Evolutionary conservation across 2,888 invertebrate genomes (phyloP), one percentile per base, ranked within the genome.

Genomic region (Liposcelis brunnea): DNA sequence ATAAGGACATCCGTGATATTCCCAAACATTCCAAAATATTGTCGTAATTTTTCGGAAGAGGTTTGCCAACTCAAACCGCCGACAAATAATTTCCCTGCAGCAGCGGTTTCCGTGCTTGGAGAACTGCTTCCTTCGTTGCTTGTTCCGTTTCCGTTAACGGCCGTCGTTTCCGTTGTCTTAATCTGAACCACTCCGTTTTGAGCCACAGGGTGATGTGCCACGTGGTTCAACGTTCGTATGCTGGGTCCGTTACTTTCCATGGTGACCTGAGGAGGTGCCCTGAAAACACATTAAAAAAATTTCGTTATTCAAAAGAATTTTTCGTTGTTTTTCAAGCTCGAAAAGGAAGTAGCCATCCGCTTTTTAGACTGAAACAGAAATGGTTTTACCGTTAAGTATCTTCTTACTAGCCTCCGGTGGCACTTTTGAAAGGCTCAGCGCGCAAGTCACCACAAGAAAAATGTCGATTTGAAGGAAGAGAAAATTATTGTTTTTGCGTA

Each of bases 31-130:
- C 84, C 82, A 55, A 90, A 90, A 65, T 90, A 90, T 57, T 89
- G 87, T 56, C 84, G 70, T n/a, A 90, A 74, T 63, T 87, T 90
- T 63, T 90, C 89, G 46, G 84, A 81, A 58, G 86, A 85, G 14
- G 90, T 90, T 67, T 89, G 87, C 89, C 89, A 90, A 62, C 87
- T 87, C 49, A 90, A 75, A 0, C 90, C 90, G 3, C 89, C 89
- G 42, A 89, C 89, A 58, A 89, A 89, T 43, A 89, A 74, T 64
- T 89, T 90, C 54, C 68, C 64, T 42, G 71, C 70, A 55, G 74
- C 69, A 54, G 73, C 71, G 52, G 68, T 68, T 50, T 66, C 63
- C 51, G 53, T 48, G 34, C 52, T 48, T 52, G 56, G 51, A 33
- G 48, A 14, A 45, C 53, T 49, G 48, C 55, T n/a, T n/a, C 45